Percentiles rank a stretch among this genome's conserved stretches.
These are phyloP conservation scores for Gambelia wislizenii DNA, from an alignment of 2,797 vertebrate genomes.

Conservation along the genomic window DNA sequence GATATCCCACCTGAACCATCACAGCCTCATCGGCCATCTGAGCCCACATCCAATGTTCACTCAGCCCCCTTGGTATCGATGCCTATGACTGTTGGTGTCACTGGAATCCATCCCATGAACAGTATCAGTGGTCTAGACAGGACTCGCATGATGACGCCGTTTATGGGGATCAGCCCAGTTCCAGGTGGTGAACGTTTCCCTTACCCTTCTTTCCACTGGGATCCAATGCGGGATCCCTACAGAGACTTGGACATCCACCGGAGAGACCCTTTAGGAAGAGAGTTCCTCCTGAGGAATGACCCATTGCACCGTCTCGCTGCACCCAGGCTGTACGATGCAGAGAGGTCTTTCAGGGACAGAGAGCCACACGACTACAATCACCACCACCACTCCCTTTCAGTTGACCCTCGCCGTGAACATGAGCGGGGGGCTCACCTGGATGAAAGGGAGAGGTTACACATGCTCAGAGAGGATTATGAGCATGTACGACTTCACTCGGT, in stretches of 20 bases:
- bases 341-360: conserved; percentile 93
- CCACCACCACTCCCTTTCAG: conserved; percentile 81
- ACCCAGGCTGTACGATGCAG: conserved; percentile 90
- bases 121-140: conserved; percentile 92
- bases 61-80: conserved; percentile 85
- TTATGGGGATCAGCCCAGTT: conserved; percentile 97
- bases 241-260: conserved; percentile 94
- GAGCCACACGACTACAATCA: conserved; percentile 95
- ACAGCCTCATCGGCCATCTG: conserved; percentile 81
- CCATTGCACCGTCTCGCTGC: conserved; percentile 90
- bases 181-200: conserved; percentile 94
- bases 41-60: conserved; percentile 78
- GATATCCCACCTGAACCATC: conserved; percentile 85
- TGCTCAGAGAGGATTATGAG: conserved; percentile 95
- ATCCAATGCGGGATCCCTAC: conserved; percentile 95
- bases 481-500: conserved; percentile 84
- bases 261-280: conserved; percentile 91
- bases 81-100: conserved; percentile 91
- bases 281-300: conserved; percentile 92
- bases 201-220: conserved; percentile 97
- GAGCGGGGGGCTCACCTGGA: conserved; percentile 89
- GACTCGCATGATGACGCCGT: conserved; percentile 96
- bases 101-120: conserved; percentile 93
- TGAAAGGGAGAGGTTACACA: conserved; percentile 90
- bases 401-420: conserved; percentile 92